Percentiles rank a stretch among this genome's conserved stretches.
Conservation (phyloP, 2,797 vertebrate genomes). For the Myotis findleyi region DNA sequence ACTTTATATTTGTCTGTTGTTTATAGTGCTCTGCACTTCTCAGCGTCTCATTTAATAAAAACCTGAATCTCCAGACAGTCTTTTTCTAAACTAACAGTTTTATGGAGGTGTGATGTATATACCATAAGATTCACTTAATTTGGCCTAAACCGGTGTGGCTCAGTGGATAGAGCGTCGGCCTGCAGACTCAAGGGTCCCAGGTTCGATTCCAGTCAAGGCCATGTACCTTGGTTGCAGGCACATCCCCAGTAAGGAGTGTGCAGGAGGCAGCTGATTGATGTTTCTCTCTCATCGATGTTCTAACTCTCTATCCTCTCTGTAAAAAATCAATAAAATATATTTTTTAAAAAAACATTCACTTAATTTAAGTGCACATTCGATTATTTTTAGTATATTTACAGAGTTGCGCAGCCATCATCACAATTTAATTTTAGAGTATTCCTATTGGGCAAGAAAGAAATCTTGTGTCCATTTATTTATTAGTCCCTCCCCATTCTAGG, state of each 20-base stretch:
- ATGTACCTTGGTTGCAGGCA: too few relatives aligned
- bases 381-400: constrained; percentile 34
- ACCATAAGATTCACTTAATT: not conserved
- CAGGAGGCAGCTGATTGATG: too few relatives aligned
- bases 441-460: not conserved
- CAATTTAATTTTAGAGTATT: constrained; percentile 41
- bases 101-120: not conserved
- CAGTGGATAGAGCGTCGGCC: too few relatives aligned
- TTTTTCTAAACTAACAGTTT: not conserved
- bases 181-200: too few relatives aligned
- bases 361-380: not conserved
- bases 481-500: not conserved
- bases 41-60: not conserved
- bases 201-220: too few relatives aligned
- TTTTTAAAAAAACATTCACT: not conserved
- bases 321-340: too few relatives aligned
- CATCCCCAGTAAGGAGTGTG: too few relatives aligned
- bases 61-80: not conserved
- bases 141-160: not conserved
- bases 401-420: not conserved
- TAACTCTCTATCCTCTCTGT: too few relatives aligned
- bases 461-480: not conserved
- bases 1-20: not conserved
- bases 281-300: too few relatives aligned
- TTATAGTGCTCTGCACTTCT: not conserved